phyloP scores from a whole-genome alignment of 2,797 vertebrate genomes.

The Cuculus canorus region DNA sequence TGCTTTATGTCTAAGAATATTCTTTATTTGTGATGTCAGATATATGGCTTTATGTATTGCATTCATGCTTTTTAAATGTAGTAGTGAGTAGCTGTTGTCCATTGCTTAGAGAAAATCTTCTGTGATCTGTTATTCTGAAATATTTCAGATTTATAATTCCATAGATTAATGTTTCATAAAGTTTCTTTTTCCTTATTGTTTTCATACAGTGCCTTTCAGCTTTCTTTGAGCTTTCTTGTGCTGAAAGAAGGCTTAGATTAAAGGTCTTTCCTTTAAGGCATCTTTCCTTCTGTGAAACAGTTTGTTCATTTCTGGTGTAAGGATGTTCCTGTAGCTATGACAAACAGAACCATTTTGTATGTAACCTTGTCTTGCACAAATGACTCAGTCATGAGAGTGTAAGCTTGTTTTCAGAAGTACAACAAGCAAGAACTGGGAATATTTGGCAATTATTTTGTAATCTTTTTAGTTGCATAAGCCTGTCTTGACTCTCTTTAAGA shows the following conservation, averaged over 20 bases:
- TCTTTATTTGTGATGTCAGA: background rate
- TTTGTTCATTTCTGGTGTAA: background rate
- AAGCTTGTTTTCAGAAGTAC: constrained; percentile 32
- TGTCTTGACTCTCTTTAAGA: constrained; percentile 22
- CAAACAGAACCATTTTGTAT: background rate
- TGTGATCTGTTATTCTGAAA: background rate
- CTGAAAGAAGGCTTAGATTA: background rate
- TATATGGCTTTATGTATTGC: background rate
- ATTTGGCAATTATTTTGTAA: constrained; percentile 44
- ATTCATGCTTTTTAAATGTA: background rate
- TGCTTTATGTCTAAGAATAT: background rate
- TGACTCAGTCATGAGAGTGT: background rate
- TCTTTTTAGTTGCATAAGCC: constrained; percentile 36
- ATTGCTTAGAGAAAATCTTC: background rate
- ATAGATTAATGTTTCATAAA: background rate
- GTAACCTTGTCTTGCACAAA: constrained; percentile 20
- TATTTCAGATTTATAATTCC: background rate
- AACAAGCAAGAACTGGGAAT: background rate
- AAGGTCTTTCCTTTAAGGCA: background rate
- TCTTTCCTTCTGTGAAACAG: background rate
- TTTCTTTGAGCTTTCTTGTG: background rate
- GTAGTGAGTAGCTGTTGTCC: background rate
- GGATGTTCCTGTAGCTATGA: background rate
- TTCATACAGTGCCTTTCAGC: background rate
- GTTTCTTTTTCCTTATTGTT: background rate